Evolutionary conservation across 2,888 invertebrate species (phyloP).

Genomic region (Lysandra coridon): DNA sequence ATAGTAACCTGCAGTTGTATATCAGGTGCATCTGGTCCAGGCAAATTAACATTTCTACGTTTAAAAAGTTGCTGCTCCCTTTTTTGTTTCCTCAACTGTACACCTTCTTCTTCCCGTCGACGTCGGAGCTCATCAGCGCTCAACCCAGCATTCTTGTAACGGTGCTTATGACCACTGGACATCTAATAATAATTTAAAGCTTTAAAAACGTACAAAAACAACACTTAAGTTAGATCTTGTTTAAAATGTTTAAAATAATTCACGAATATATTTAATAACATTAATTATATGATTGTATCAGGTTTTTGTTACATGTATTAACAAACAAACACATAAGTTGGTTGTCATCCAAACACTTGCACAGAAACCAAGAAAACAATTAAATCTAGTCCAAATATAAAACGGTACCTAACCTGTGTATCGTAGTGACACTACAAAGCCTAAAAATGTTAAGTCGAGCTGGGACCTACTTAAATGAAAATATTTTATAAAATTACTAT

Average conservation of each 20-base stretch:
- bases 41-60: constrained; percentile 89
- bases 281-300: too few species aligned
- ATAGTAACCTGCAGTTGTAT: constrained; percentile 57
- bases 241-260: background rate
- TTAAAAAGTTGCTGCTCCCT: constrained; percentile 97
- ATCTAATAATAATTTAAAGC: constrained; percentile 68
- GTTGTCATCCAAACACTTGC: background rate
- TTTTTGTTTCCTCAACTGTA: constrained; percentile 97
- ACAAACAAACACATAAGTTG: background rate
- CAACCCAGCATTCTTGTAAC: constrained; percentile 96
- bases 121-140: constrained; percentile 95
- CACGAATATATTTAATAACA: too few species aligned
- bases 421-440: background rate
- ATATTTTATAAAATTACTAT: background rate
- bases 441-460: background rate
- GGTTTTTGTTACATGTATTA: background rate
- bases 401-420: background rate
- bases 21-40: constrained; percentile 64
- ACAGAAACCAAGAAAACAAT: background rate
- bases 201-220: background rate
- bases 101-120: constrained; percentile 96
- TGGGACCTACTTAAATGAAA: background rate
- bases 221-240: background rate
- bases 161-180: constrained; percentile 92
- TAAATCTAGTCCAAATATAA: background rate